phyloP scores from a whole-genome alignment of 2,888 invertebrate genomes.

The Lasiommata megera region DNA sequence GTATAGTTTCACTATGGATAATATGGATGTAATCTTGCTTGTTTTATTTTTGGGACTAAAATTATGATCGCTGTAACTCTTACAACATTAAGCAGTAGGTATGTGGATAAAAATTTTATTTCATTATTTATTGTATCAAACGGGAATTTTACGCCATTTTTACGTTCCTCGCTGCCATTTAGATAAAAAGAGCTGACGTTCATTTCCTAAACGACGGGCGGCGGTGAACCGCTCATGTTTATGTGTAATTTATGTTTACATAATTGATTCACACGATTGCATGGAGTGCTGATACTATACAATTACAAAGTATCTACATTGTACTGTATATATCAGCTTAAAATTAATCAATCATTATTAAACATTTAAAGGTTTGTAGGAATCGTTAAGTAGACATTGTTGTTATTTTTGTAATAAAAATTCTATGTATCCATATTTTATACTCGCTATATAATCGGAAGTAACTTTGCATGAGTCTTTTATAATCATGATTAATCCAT shows the following conservation, averaged over 20 bases:
- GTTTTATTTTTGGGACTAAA: slow-evolving; percentile 7
- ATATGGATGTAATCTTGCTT: background rate
- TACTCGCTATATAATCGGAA: no score
- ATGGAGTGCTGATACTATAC: no score
- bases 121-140: slow-evolving; percentile 66
- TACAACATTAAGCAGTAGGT: slow-evolving; percentile 35
- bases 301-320: no score
- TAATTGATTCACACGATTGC: slow-evolving; percentile 32
- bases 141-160: slow-evolving; percentile 64
- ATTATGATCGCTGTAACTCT: slow-evolving; percentile 31
- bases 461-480: no score
- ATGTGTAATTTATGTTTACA: slow-evolving; percentile 30
- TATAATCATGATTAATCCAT: no score
- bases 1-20: no score
- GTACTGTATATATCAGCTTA: no score
- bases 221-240: slow-evolving; percentile 39
- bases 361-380: no score
- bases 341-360: no score
- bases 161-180: slow-evolving; percentile 63
- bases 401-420: no score
- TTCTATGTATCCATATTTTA: no score
- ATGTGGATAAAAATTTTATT: slow-evolving; percentile 53
- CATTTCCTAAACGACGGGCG: slow-evolving; percentile 59
- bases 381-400: no score
- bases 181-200: slow-evolving; percentile 68